These are phyloP conservation scores for Cryptotis parvus DNA, from an alignment of 2,113 vertebrate species.

Conservation along the genomic window DNA sequence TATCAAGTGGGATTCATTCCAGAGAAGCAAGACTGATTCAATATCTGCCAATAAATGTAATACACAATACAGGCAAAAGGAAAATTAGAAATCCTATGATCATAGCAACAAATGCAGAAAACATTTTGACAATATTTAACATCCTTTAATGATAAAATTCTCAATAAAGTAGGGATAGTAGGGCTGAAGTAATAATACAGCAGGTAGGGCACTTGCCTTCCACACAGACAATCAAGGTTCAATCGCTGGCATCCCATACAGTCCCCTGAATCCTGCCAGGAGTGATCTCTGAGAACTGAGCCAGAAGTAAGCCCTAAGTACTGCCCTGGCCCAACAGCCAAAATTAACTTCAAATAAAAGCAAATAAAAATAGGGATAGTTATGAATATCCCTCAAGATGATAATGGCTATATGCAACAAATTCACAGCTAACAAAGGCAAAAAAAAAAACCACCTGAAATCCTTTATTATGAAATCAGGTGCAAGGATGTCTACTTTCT, in stretches of 20 bases:
- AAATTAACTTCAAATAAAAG: too few species aligned
- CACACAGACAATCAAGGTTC: too few species aligned
- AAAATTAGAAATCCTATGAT: not conserved
- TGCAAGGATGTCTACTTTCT: not conserved
- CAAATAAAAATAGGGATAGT: too few species aligned
- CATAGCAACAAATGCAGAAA: not conserved
- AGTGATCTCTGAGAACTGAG: too few species aligned
- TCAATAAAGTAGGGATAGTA: not conserved
- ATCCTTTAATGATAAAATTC: not conserved
- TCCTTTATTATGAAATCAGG: not conserved
- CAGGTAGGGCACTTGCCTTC: too few species aligned
- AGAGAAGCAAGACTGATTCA: too few species aligned
- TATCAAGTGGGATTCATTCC: too few species aligned
- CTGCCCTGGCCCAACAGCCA: too few species aligned
- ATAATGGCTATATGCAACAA: not conserved
- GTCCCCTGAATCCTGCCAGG: too few species aligned
- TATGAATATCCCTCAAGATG: not conserved
- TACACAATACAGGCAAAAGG: not conserved
- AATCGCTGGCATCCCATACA: too few species aligned
- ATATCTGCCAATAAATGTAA: not conserved
- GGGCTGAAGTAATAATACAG: too few species aligned
- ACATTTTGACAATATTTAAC: not conserved
- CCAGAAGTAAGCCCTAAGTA: too few species aligned
- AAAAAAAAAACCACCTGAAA: not conserved
- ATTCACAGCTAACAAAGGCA: not conserved